Evolutionary conservation across 2,797 vertebrate genomes (phyloP).

Genomic region (Parotocinclus haroldoi): DNA sequence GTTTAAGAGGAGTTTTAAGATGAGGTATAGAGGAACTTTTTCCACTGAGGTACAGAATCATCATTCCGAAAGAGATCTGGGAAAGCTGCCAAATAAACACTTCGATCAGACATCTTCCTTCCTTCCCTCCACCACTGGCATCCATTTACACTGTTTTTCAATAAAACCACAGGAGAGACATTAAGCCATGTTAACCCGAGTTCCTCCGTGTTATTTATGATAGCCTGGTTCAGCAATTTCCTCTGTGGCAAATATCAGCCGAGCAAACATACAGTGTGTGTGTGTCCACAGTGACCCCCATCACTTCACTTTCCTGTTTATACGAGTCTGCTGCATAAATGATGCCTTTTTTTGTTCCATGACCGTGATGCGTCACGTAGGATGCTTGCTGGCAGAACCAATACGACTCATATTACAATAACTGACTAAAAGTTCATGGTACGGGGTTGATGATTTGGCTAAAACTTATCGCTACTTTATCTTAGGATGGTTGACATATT

Average conservation of each 20-base stretch:
- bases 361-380: no score
- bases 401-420: no score
- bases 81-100: not conserved
- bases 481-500: no score
- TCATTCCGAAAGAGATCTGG: no score
- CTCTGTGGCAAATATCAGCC: slow-evolving; percentile 9
- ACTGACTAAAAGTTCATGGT: no score
- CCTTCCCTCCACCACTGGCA: slow-evolving; percentile 9
- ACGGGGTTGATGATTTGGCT: no score
- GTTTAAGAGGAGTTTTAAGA: no score
- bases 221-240: slow-evolving; percentile 5
- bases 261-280: no score
- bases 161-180: slow-evolving; percentile 19
- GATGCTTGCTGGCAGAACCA: no score
- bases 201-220: slow-evolving; percentile 25
- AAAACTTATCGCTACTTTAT: no score
- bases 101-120: not conserved
- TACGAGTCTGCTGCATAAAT: slow-evolving; percentile 10
- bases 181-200: not conserved
- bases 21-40: no score
- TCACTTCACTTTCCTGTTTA: slow-evolving; percentile 34
- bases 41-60: no score
- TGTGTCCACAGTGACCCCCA: slow-evolving; percentile 4
- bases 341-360: slow-evolving; percentile 1
- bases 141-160: not conserved